Percentiles rank a stretch among this genome's conserved stretches.
phyloP scores from a whole-genome alignment of 2,797 vertebrate species.

The Molossus alvarezi region DNA sequence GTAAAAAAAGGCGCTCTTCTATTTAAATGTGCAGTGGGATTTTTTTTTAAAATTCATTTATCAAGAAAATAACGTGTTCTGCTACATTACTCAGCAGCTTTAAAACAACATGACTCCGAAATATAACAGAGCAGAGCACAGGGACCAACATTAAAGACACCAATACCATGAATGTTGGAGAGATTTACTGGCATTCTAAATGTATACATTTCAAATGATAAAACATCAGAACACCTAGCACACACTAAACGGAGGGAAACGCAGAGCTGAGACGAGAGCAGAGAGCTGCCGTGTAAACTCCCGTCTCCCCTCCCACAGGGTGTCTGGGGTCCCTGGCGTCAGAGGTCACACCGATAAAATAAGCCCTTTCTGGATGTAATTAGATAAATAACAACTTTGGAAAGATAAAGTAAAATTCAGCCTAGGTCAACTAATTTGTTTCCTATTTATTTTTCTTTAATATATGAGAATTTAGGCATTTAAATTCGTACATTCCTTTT shows the following conservation, averaged over 20 bases:
- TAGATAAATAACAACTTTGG: rapidly evolving
- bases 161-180: rapidly evolving
- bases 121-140: too few species aligned
- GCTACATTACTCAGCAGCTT: not conserved
- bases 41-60: rapidly evolving
- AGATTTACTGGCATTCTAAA: not conserved
- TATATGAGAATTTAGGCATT: rapidly evolving
- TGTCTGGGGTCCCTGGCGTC: rapidly evolving
- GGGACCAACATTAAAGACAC: rapidly evolving
- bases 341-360: rapidly evolving
- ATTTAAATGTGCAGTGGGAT: rapidly evolving
- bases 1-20: rapidly evolving
- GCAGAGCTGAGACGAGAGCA: not conserved
- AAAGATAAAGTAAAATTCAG: not conserved
- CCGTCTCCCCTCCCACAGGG: rapidly evolving
- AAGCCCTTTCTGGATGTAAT: not conserved
- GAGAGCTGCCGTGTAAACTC: rapidly evolving
- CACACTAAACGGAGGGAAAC: rapidly evolving
- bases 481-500: rapidly evolving
- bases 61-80: rapidly evolving
- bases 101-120: not conserved
- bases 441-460: too few species aligned
- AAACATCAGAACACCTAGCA: rapidly evolving
- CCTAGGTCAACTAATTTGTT: not conserved
- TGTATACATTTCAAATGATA: rapidly evolving